Conservation (phyloP, 2,113 vertebrate genomes). For the cattle (Bos taurus) region DNA sequence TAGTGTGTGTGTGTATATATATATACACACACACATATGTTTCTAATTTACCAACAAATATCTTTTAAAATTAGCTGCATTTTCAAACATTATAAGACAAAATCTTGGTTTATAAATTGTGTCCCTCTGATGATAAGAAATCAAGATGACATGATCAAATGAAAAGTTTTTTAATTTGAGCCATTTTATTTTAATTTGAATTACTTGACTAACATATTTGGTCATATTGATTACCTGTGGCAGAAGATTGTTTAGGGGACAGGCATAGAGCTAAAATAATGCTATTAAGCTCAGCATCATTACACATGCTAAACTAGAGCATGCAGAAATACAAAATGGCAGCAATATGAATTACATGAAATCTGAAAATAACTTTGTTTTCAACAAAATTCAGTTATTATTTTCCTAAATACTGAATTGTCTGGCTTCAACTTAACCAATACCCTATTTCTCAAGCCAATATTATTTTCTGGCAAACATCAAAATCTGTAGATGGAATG, state of each 20-base stretch:
- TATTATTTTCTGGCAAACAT: constrained; percentile 29
- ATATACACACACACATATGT: not conserved
- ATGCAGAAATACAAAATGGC: not conserved
- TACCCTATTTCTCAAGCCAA: not conserved
- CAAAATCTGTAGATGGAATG: constrained; percentile 31
- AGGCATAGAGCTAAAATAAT: not conserved
- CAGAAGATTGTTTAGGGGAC: not conserved
- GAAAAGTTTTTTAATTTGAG: not conserved
- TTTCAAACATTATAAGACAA: not conserved
- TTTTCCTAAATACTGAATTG: not conserved
- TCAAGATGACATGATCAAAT: not conserved
- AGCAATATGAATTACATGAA: not conserved
- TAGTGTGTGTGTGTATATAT: not conserved
- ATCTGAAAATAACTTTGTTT: not conserved
- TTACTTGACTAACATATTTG: not conserved
- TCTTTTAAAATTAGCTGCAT: not conserved
- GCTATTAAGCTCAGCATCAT: not conserved
- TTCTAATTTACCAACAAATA: not conserved
- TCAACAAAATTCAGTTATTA: not conserved
- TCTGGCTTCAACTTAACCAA: constrained; percentile 42
- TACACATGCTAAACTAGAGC: not conserved
- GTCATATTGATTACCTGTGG: not conserved
- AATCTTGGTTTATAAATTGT: not conserved
- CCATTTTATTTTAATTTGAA: not conserved
- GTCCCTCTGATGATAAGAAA: not conserved